A percentile compares a stretch with the other conserved stretches of the same genome.
phyloP scores from a whole-genome alignment of 2,888 invertebrate genomes.

The Alviniconcha strummeri region DNA sequence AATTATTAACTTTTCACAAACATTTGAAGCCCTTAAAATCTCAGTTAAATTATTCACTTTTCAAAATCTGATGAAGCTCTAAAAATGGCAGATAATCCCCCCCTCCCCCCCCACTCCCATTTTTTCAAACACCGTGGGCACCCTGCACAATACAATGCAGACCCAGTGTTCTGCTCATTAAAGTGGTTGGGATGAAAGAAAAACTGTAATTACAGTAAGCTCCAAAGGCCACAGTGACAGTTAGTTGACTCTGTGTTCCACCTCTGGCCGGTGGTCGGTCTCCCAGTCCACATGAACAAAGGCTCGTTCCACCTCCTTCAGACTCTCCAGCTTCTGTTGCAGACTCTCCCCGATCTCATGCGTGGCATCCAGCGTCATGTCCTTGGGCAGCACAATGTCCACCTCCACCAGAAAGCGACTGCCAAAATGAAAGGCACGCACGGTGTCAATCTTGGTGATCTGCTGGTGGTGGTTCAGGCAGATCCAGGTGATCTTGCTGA shows the following conservation, averaged over 20 bases:
- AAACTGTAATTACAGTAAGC: too few relatives aligned
- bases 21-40: too few relatives aligned
- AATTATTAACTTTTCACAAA: too few relatives aligned
- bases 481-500: conserved; percentile 72
- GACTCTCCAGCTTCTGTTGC: conserved; percentile 74
- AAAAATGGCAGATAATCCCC: too few relatives aligned
- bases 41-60: too few relatives aligned
- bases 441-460: conserved; percentile 74
- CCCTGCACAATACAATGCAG: too few relatives aligned
- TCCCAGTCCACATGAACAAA: conserved; percentile 77
- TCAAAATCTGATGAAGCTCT: too few relatives aligned
- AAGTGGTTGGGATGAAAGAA: too few relatives aligned
- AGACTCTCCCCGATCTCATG: conserved; percentile 76
- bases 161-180: too few relatives aligned
- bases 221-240: too few relatives aligned
- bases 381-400: conserved; percentile 73
- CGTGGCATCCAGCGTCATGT: conserved; percentile 73
- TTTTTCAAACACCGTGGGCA: too few relatives aligned
- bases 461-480: conserved; percentile 66
- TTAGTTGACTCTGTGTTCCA: conserved; percentile 72
- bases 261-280: conserved; percentile 71
- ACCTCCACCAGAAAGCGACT: conserved; percentile 74
- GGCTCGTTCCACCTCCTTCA: conserved; percentile 75
- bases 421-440: conserved; percentile 76
- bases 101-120: too few relatives aligned